These are phyloP conservation scores for Albula glossodonta DNA, from an alignment of 2,113 vertebrate species.

Conservation along the genomic window DNA sequence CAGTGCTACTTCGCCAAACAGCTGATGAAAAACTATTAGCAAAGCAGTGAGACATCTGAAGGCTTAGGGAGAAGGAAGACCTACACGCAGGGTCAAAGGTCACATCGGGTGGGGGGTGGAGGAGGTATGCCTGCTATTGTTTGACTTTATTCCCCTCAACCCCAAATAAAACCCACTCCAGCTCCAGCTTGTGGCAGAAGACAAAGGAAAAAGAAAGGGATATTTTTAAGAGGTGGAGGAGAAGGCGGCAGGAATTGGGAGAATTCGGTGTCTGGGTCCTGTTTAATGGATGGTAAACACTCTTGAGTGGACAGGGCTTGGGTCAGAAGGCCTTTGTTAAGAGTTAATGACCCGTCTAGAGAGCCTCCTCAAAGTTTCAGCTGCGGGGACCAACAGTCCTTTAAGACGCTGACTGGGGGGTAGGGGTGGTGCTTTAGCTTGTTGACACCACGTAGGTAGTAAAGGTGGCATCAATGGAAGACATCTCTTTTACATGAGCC, in stretches of 20 bases:
- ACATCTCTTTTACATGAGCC: slow-evolving; percentile 46
- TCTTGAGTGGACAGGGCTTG: neutral
- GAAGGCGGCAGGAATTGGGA: neutral
- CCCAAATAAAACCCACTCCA: neutral
- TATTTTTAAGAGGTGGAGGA: slow-evolving; percentile 4
- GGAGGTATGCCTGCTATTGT: neutral
- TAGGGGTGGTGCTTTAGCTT: neutral
- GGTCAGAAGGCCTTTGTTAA: slow-evolving; percentile 33
- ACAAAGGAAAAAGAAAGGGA: slow-evolving; percentile 10
- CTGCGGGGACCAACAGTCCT: slow-evolving; percentile 23
- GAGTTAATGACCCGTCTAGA: slow-evolving; percentile 44
- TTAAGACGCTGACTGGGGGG: slow-evolving; percentile 18
- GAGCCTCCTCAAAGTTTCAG: slow-evolving; percentile 17
- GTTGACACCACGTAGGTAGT: slow-evolving; percentile 22
- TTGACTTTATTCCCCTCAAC: neutral
- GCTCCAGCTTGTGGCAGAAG: neutral
- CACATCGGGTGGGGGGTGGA: neutral
- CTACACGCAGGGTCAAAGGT: neutral
- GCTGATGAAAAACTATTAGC: neutral
- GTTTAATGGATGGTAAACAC: slow-evolving; percentile 6
- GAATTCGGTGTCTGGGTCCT: neutral
- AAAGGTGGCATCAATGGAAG: slow-evolving; percentile 49
- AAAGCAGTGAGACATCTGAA: neutral
- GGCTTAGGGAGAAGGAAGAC: neutral
- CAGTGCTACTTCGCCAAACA: neutral